Conservation (phyloP, 2,797 vertebrate genomes). For the Trichosurus vulpecula region DNA sequence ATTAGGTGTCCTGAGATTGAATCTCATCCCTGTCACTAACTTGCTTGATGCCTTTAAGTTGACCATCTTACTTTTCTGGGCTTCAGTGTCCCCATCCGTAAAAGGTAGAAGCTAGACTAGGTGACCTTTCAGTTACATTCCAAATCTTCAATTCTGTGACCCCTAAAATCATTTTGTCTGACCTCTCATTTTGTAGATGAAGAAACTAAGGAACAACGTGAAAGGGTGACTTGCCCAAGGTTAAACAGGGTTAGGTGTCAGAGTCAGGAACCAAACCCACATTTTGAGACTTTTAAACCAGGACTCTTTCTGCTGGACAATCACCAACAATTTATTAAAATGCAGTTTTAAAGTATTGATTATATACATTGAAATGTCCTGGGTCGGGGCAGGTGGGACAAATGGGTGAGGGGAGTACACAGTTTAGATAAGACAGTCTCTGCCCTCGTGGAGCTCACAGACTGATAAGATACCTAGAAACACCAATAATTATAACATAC, state of each 20-base stretch:
- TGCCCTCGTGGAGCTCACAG: not conserved
- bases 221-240: not conserved
- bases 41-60: not conserved
- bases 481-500: not conserved
- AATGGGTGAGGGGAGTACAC: not conserved
- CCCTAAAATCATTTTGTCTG: not conserved
- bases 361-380: not conserved
- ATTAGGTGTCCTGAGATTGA: not conserved
- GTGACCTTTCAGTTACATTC: not conserved
- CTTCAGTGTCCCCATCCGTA: not conserved
- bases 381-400: not conserved
- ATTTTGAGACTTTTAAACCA: not conserved
- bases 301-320: not conserved
- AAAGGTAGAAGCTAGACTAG: not conserved
- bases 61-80: not conserved
- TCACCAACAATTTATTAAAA: not conserved
- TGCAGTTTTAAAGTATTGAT: not conserved
- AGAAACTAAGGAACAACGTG: not conserved
- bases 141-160: not conserved
- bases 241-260: not conserved
- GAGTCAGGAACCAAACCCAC: not conserved
- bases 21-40: not conserved
- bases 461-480: not conserved
- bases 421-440: not conserved
- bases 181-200: not conserved